These are phyloP conservation scores for Ornithorhynchus anatinus DNA, from an alignment of 2,113 vertebrate species.

Conservation along the genomic window DNA sequence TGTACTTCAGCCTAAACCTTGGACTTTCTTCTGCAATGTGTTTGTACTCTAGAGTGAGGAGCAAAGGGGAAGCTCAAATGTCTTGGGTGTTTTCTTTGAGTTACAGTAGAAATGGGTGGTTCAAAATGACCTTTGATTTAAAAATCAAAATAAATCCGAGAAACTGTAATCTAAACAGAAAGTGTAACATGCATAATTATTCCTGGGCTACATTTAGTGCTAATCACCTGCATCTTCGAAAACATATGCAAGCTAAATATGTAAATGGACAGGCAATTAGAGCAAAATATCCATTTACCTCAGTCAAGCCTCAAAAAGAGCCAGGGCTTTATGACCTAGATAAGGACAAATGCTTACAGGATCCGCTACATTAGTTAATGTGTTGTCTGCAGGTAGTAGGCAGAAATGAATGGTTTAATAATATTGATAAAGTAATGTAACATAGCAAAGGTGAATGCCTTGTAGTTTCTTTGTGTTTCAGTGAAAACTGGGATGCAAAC, in stretches of 20 bases:
- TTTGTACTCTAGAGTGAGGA: no score
- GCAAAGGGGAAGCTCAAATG: no score
- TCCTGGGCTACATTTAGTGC: neutral
- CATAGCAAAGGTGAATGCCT: neutral
- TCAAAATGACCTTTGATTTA: neutral
- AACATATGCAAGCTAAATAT: neutral
- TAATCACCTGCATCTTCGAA: neutral
- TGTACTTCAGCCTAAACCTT: no score
- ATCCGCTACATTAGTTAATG: conserved; percentile 9
- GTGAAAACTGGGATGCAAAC: neutral
- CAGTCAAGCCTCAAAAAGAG: no score
- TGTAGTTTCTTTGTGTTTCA: neutral
- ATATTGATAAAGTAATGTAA: conserved; percentile 2
- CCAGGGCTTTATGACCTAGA: no score
- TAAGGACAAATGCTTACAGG: no score
- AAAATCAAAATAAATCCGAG: neutral
- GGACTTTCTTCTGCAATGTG: neutral
- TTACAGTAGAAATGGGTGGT: neutral
- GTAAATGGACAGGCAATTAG: neutral
- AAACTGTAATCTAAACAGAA: rapidly evolving
- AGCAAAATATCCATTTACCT: neutral
- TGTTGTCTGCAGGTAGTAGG: neutral
- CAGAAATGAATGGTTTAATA: conserved; percentile 14
- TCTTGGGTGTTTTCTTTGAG: no score
- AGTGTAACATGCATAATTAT: neutral